These are phyloP conservation scores for Xanthia icteritia DNA, from an alignment of 2,888 invertebrate species.

Conservation along the genomic window DNA sequence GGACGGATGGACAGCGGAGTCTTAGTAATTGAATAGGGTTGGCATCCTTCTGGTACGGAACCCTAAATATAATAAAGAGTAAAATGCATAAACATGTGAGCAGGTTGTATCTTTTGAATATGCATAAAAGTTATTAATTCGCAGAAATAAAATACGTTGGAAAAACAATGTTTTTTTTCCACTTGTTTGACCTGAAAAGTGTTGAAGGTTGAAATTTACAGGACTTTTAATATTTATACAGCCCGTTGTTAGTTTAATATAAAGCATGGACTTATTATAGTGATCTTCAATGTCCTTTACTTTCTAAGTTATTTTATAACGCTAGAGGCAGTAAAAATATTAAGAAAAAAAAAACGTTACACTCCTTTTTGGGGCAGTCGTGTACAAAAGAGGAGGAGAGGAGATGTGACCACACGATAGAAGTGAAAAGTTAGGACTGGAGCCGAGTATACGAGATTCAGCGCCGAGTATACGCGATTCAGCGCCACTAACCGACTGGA, in stretches of 20 bases:
- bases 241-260: background rate
- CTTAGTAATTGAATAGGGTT: too few species aligned
- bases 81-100: background rate
- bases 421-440: too few species aligned
- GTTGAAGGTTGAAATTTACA: background rate
- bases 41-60: too few species aligned
- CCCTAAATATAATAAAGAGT: background rate
- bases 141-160: background rate
- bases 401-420: too few species aligned
- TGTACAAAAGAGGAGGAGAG: too few species aligned
- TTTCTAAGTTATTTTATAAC: background rate
- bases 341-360: background rate
- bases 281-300: background rate
- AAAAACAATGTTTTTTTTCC: background rate
- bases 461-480: background rate
- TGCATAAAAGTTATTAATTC: background rate
- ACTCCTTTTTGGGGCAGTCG: too few species aligned
- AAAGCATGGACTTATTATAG: background rate
- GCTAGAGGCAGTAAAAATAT: background rate
- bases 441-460: background rate
- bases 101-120: background rate
- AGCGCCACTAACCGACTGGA: too few species aligned
- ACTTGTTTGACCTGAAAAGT: background rate
- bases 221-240: background rate
- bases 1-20: too few species aligned